Percentiles rank a stretch among this genome's conserved stretches.
These are phyloP conservation scores for Microcebus murinus DNA, from an alignment of 2,113 vertebrate species.

Conservation along the genomic window DNA sequence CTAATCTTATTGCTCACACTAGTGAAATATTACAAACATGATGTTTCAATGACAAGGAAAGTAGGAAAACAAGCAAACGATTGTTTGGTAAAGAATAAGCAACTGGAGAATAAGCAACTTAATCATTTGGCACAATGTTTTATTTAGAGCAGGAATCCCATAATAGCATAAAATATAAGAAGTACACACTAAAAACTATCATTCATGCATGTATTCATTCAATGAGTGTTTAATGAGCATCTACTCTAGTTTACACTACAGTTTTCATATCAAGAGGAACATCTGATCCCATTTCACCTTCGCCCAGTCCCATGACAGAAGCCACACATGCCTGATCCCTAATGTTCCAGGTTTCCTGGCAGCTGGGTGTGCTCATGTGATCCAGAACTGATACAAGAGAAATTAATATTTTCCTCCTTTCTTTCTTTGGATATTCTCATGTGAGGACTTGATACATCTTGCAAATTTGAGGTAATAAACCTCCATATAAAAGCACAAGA, in stretches of 20 bases:
- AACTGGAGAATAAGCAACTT: neutral
- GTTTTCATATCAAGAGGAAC: neutral
- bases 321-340: neutral
- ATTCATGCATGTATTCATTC: neutral
- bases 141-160: neutral
- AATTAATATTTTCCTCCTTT: neutral
- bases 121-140: neutral
- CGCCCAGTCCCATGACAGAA: neutral
- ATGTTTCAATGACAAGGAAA: neutral
- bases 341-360: neutral
- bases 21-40: neutral
- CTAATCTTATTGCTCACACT: neutral
- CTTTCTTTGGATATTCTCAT: neutral
- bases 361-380: neutral
- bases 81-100: neutral
- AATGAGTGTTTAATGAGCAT: neutral
- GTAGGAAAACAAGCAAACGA: neutral
- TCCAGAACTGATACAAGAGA: neutral
- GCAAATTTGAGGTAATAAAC: neutral
- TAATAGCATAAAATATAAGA: neutral
- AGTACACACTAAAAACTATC: neutral
- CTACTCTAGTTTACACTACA: neutral
- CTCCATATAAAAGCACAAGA: neutral
- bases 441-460: neutral
- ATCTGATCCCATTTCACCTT: neutral